Base-by-base conservation (phyloP, 2,113 vertebrate species). In the Shinisaurus crocodilurus region DNA sequence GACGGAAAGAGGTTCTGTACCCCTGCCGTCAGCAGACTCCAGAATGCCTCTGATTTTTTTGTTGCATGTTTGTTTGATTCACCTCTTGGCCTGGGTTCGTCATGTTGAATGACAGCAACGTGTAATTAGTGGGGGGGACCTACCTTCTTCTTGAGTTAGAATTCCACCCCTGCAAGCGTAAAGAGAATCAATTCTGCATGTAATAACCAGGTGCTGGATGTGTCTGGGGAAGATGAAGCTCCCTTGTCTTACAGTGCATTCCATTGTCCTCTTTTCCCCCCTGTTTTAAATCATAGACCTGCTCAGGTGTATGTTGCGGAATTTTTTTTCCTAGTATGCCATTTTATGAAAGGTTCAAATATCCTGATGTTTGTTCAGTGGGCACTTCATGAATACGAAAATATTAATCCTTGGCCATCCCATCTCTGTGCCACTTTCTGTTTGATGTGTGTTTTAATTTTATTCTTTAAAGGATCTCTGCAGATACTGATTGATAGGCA, bases 221-320 rank as follows among this genome's bases (percentile, higher is more conserved):
- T 89, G 85, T 86, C 84, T 7, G 89, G 65, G 89, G 88, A 79
- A 93, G 82, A 80, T 93, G 83, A 83, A 91, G 88, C 89, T 93
- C 88, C 50, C 82, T 90, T 54, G 8, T 88, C 90, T 91, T 88
- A 32, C 65, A 48, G 4, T 48, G 7, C 48, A 48, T 48, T 48
- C 7, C 48, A 48, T 48, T 48, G 48, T 48, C 48, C 72, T 63
- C 27, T 91, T 89, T 94, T 37, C 40, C 77, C 90, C 94, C 79
- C 54, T 85, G 69, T 89, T 63, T 65, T 94, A 93, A 95, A 90
- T 94, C 92, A 94, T 92, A 90, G 63, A 43, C 16, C 3, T 40
- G 48, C 48, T 91, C 82, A 86, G 89, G 94, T 93, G 80, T 90
- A 88, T 95, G 86, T 25, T 90, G 86, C 89, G 76, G 86, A 50